Conservation (phyloP, 1,140 invertebrate genomes). For the Leucophenga varia region DNA sequence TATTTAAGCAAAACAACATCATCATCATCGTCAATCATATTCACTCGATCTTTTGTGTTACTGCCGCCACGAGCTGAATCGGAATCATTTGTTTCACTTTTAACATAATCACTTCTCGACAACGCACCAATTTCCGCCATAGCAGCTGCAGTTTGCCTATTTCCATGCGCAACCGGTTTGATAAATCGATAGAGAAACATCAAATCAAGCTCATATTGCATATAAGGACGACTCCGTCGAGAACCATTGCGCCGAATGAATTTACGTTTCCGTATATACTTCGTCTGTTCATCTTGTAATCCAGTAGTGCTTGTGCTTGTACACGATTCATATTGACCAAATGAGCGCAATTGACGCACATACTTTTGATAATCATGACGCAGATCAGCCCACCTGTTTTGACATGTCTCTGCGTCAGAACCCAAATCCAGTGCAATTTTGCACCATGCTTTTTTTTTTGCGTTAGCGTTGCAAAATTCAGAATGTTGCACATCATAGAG, state of each 20-base stretch:
- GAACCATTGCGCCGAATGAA: constrained; percentile 1
- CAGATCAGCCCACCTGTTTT: constrained; percentile 29
- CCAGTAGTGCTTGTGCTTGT: too few relatives aligned
- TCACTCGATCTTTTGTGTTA: neutral
- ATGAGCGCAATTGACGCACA: constrained; percentile 25
- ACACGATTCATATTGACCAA: neutral
- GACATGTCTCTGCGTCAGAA: constrained; percentile 15
- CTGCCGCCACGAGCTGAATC: too few relatives aligned
- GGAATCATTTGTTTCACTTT: too few relatives aligned
- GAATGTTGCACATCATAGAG: too few relatives aligned
- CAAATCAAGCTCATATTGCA: constrained; percentile 35
- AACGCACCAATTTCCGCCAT: neutral
- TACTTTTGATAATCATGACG: constrained; percentile 31
- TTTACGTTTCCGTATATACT: too few relatives aligned
- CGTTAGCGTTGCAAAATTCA: too few relatives aligned
- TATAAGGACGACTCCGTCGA: constrained; percentile 14
- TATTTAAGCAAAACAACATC: constrained; percentile 16
- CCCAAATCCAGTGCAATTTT: constrained; percentile 11
- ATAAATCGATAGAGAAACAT: constrained; percentile 35
- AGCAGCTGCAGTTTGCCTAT: neutral
- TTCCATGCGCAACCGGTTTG: neutral
- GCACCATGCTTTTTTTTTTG: constrained; percentile 12
- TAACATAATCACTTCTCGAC: too few relatives aligned
- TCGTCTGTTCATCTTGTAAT: neutral
- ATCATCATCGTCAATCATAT: neutral